These are phyloP conservation scores for Galeruca laticollis DNA, from an alignment of 2,888 invertebrate species.

Conservation along the genomic window DNA sequence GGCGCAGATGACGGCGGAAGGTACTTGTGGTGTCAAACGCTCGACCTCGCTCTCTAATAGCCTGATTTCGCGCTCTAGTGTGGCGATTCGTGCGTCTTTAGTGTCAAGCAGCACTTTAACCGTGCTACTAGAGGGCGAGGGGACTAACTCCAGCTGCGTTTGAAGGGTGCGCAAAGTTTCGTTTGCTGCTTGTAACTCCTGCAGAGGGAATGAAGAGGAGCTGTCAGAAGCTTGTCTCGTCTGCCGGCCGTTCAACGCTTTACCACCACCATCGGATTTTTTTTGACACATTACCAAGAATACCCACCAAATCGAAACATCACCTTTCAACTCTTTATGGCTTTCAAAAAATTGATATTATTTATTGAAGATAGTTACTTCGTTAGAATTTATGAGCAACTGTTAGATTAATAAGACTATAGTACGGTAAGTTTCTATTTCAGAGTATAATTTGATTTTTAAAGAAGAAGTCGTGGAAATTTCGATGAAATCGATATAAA, in stretches of 20 bases:
- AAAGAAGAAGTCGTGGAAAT: too few species aligned
- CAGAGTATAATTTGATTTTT: too few species aligned
- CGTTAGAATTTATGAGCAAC: not conserved
- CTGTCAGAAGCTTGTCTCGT: slow-evolving; percentile 35
- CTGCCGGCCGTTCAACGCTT: slow-evolving; percentile 58
- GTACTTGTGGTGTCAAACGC: slow-evolving; percentile 63
- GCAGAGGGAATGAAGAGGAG: slow-evolving; percentile 61
- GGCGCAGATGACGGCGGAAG: slow-evolving; percentile 66
- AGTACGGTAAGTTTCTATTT: too few species aligned
- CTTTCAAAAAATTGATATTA: not conserved
- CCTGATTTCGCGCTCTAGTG: slow-evolving; percentile 86
- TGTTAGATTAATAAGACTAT: too few species aligned
- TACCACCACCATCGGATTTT: slow-evolving; percentile 57
- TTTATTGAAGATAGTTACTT: not conserved
- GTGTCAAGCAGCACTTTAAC: slow-evolving; percentile 85
- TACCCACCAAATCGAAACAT: slow-evolving; percentile 47
- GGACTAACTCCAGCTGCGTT: slow-evolving; percentile 82
- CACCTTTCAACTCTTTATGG: slow-evolving; percentile 22
- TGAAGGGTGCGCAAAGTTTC: slow-evolving; percentile 87
- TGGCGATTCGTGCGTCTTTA: slow-evolving; percentile 88
- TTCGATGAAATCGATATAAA: too few species aligned
- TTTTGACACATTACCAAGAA: slow-evolving; percentile 59
- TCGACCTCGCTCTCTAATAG: slow-evolving; percentile 84
- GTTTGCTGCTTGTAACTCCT: slow-evolving; percentile 88
- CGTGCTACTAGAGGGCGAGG: slow-evolving; percentile 75